Conservation (phyloP, 2,888 invertebrate genomes). For the Xanthostigma xanthostigma region DNA sequence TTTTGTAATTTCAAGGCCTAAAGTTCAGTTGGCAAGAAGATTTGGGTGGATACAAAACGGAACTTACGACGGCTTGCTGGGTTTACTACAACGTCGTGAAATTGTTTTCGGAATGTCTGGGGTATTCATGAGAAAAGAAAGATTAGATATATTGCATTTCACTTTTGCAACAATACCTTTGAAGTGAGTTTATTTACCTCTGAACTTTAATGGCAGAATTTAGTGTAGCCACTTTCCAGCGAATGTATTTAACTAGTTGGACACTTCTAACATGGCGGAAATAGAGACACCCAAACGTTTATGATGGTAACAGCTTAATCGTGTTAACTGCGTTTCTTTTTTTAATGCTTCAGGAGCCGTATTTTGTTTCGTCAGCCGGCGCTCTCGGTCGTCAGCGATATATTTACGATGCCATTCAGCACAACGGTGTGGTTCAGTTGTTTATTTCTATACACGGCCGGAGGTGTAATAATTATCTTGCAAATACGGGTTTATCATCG, state of each 20-base stretch:
- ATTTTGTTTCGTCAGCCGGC: constrained; percentile 47
- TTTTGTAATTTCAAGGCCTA: constrained; percentile 19
- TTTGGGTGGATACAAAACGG: constrained; percentile 42
- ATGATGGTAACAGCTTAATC: background rate
- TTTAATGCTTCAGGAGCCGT: constrained; percentile 28
- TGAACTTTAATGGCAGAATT: too few relatives aligned
- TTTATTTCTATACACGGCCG: background rate
- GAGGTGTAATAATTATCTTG: background rate
- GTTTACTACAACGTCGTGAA: constrained; percentile 36
- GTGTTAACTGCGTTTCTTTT: background rate
- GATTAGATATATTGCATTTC: constrained; percentile 34
- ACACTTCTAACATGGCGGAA: too few relatives aligned
- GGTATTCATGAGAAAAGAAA: constrained; percentile 40
- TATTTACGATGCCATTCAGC: constrained; percentile 43
- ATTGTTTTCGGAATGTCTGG: constrained; percentile 37
- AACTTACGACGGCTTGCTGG: constrained; percentile 39
- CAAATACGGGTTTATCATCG: background rate
- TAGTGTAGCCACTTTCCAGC: too few relatives aligned
- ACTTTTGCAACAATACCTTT: constrained; percentile 35
- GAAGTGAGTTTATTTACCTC: constrained; percentile 16
- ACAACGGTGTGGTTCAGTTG: constrained; percentile 37
- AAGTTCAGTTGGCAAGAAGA: constrained; percentile 26
- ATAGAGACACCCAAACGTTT: background rate
- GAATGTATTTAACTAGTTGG: too few relatives aligned
- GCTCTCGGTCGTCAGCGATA: constrained; percentile 42